phyloP scores from a whole-genome alignment of 2,797 vertebrate species.

The Fundulus diaphanus region DNA sequence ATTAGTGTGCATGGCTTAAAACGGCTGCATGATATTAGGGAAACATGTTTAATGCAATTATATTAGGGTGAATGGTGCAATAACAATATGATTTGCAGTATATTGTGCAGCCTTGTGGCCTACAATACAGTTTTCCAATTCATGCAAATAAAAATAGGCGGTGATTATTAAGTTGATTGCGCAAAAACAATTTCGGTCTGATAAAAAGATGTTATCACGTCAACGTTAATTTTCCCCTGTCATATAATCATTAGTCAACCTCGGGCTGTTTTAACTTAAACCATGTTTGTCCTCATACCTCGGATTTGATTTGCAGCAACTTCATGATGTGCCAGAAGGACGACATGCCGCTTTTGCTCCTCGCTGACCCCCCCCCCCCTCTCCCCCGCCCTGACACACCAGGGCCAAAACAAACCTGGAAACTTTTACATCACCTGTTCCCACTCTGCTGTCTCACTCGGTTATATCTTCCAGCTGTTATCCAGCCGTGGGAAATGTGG shows the following conservation, averaged over 20 bases:
- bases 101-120: no score
- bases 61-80: no score
- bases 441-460: conserved; percentile 8
- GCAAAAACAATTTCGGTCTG: not conserved
- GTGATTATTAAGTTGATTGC: no score
- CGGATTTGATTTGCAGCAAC: not conserved
- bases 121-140: not conserved
- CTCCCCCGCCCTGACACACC: conserved; percentile 40
- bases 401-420: conserved; percentile 51
- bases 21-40: no score
- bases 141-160: not conserved
- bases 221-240: conserved; percentile 8
- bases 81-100: no score
- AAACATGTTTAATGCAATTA: no score
- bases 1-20: no score
- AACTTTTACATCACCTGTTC: conserved; percentile 39
- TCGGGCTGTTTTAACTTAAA: not conserved
- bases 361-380: conserved; percentile 29
- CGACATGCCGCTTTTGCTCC: conserved; percentile 16
- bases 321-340: conserved; percentile 15
- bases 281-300: conserved; percentile 3
- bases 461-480: conserved; percentile 37
- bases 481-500: conserved; percentile 11
- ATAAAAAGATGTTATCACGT: conserved; percentile 3
- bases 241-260: not conserved